Evolutionary conservation across 1,140 invertebrate species (phyloP).

Genomic region (Drosophila pandora): DNA sequence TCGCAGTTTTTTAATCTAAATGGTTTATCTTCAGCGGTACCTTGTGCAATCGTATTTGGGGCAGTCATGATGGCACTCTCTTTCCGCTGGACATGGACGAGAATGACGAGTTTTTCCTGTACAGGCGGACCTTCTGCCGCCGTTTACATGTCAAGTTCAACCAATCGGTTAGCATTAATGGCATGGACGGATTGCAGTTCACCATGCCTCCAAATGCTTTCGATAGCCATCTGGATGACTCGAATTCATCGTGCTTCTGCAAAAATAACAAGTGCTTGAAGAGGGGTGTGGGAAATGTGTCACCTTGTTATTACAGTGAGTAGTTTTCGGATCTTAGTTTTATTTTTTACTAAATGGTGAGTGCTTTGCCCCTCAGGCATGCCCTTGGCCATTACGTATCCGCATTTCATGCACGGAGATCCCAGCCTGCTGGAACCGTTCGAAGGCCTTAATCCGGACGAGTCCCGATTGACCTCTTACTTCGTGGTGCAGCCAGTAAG

Average conservation of each 20-base stretch:
- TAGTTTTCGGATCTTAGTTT: conserved; percentile 18
- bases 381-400: conserved; percentile 89
- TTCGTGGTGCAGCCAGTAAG: conserved; percentile 86
- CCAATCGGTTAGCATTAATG: conserved; percentile 40
- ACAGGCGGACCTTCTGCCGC: conserved; percentile 88
- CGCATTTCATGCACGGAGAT: conserved; percentile 91
- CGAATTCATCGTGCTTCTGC: conserved; percentile 75
- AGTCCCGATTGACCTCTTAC: conserved; percentile 84
- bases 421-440: conserved; percentile 87
- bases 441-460: conserved; percentile 87
- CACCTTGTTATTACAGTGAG: conserved; percentile 90
- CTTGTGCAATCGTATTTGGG: conserved; percentile 86
- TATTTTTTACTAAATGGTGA: not conserved
- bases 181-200: conserved; percentile 83
- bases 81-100: conserved; percentile 86
- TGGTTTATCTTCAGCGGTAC: conserved; percentile 76
- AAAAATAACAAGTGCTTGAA: conserved; percentile 87
- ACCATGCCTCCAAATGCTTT: conserved; percentile 85
- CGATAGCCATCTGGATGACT: conserved; percentile 74
- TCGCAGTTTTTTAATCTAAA: not conserved
- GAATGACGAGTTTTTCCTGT: conserved; percentile 85
- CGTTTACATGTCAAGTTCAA: conserved; percentile 86
- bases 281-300: conserved; percentile 87
- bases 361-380: conserved; percentile 84
- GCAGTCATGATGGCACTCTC: conserved; percentile 87